Conservation (phyloP, 2,888 invertebrate species). For the Sminthurinus aureus region DNA sequence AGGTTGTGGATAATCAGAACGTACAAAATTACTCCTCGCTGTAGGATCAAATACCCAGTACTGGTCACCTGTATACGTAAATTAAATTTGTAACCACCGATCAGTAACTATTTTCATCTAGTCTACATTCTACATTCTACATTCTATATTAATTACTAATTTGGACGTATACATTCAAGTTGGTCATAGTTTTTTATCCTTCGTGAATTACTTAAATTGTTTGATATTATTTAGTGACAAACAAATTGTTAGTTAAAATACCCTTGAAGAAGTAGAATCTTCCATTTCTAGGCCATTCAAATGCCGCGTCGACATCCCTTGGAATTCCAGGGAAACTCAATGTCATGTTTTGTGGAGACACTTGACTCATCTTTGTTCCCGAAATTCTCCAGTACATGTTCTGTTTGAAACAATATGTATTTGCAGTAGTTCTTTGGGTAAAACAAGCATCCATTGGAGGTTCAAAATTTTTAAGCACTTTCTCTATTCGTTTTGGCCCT, state of each 20-base stretch:
- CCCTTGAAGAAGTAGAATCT: conserved; percentile 54
- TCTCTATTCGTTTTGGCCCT: conserved; percentile 47
- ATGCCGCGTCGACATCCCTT: conserved; percentile 48
- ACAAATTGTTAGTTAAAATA: not conserved
- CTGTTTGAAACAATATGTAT: conserved; percentile 56
- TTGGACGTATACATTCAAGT: too few species aligned
- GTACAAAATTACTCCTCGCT: not conserved
- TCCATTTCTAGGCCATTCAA: conserved; percentile 49
- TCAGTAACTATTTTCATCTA: too few species aligned
- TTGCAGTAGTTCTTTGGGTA: conserved; percentile 47
- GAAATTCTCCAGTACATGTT: conserved; percentile 53
- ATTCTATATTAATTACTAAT: too few species aligned
- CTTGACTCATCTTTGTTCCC: conserved; percentile 43
- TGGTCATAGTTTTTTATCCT: too few species aligned
- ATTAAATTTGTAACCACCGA: too few species aligned
- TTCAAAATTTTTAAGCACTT: conserved; percentile 47
- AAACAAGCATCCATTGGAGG: conserved; percentile 53
- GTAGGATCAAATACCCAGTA: conserved; percentile 29
- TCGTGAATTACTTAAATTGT: too few species aligned
- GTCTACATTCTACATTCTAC: too few species aligned
- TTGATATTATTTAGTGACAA: not conserved
- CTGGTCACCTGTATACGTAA: conserved; percentile 14
- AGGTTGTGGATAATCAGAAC: conserved; percentile 14
- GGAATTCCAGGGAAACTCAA: conserved; percentile 55
- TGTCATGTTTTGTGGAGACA: conserved; percentile 49